A percentile compares a stretch with the other conserved stretches of the same genome.
phyloP scores from a whole-genome alignment of 2,113 vertebrate species.

The Xiphorhynchus elegans region DNA sequence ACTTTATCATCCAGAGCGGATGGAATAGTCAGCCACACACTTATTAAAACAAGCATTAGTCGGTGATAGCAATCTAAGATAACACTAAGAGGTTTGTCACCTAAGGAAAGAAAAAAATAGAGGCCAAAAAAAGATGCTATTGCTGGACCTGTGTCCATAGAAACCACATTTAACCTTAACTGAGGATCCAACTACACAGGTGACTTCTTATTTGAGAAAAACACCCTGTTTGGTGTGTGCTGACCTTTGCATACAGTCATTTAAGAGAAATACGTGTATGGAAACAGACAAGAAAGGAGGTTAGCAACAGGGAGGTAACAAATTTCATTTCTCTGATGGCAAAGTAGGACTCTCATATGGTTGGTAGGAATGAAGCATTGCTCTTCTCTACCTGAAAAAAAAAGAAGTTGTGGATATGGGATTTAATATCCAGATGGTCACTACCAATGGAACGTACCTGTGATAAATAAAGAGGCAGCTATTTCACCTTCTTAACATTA shows the following conservation, averaged over 20 bases:
- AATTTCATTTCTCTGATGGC: constrained; percentile 43
- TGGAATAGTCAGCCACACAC: neutral
- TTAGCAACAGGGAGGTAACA: constrained; percentile 46
- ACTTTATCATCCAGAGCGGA: neutral
- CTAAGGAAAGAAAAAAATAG: neutral
- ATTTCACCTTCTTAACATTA: constrained; percentile 11
- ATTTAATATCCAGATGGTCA: neutral
- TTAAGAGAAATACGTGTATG: neutral
- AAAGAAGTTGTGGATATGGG: neutral
- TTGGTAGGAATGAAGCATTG: constrained; percentile 10
- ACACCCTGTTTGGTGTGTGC: neutral
- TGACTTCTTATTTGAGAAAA: neutral
- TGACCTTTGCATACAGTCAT: neutral
- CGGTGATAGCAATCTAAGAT: constrained; percentile 43
- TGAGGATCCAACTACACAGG: neutral
- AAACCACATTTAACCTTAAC: constrained; percentile 16
- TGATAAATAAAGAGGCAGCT: neutral
- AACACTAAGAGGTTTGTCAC: constrained; percentile 31
- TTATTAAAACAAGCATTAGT: constrained; percentile 43
- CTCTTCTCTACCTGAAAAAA: constrained; percentile 5
- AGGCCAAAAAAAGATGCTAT: neutral
- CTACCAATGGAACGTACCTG: neutral
- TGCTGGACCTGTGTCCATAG: constrained; percentile 15
- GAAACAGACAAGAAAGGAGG: constrained; percentile 41
- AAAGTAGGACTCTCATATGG: constrained; percentile 5